Conservation (phyloP, 2,113 vertebrate genomes). For the Brachyhypopomus gauderio region DNA sequence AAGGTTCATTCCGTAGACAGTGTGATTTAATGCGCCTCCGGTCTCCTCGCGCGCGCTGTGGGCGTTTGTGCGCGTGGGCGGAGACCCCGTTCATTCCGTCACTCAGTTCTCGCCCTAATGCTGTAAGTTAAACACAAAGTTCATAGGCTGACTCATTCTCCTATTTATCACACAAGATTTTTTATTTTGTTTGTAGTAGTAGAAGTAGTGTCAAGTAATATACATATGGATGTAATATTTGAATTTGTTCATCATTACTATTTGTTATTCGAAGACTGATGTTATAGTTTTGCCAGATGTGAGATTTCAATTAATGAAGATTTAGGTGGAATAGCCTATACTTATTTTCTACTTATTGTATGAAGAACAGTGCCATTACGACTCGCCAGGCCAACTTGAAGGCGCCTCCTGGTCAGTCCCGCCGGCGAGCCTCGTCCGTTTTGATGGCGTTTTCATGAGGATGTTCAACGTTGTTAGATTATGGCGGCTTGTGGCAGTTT, state of each 20-base stretch:
- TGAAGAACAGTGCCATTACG: conserved; percentile 47
- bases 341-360: conserved; percentile 24
- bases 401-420: neutral
- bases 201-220: conserved; percentile 31
- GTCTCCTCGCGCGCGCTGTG: conserved; percentile 34
- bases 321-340: conserved; percentile 18
- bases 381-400: neutral
- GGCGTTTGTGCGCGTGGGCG: conserved; percentile 2
- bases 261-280: conserved; percentile 1
- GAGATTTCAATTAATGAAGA: conserved; percentile 39
- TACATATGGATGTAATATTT: conserved; percentile 37
- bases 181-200: too few species aligned
- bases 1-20: conserved; percentile 34
- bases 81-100: conserved; percentile 22
- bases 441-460: too few species aligned
- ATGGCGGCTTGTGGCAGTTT: conserved; percentile 47
- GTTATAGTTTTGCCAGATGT: conserved; percentile 34
- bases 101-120: neutral
- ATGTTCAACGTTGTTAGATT: too few species aligned
- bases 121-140: conserved; percentile 23
- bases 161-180: conserved; percentile 27
- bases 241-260: conserved; percentile 7
- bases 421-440: too few species aligned
- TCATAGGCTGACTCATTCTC: conserved; percentile 27
- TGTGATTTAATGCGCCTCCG: conserved; percentile 27